phyloP scores from a whole-genome alignment of 2,797 vertebrate genomes.

The Pseudopleuronectes americanus region DNA sequence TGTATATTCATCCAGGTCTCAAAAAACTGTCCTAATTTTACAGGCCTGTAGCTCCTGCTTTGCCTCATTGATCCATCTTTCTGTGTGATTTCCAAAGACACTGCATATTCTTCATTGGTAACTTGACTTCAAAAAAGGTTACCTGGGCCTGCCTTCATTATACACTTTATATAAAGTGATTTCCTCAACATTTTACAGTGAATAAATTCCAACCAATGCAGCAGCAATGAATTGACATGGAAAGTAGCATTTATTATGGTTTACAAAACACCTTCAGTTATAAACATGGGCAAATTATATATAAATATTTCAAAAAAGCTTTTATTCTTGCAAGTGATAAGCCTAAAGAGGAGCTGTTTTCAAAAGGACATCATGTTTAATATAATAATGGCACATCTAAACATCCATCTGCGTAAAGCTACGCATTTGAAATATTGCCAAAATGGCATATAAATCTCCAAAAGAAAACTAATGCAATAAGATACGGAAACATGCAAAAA shows the following conservation, averaged over 20 bases:
- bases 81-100: no score
- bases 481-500: slow-evolving; percentile 58
- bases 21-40: no score
- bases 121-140: no score
- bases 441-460: slow-evolving; percentile 33
- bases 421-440: slow-evolving; percentile 40
- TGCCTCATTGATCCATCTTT: no score
- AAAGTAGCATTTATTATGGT: slow-evolving; percentile 67
- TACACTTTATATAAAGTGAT: not conserved
- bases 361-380: slow-evolving; percentile 37
- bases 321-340: slow-evolving; percentile 46
- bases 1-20: not conserved
- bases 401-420: slow-evolving; percentile 47
- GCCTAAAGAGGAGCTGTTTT: slow-evolving; percentile 31
- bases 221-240: slow-evolving; percentile 23
- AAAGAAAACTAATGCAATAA: slow-evolving; percentile 33
- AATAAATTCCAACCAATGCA: not conserved
- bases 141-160: not conserved
- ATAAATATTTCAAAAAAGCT: slow-evolving; percentile 53
- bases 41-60: no score
- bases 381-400: slow-evolving; percentile 51
- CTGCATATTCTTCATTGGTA: no score
- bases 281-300: slow-evolving; percentile 63
- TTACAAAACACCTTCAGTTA: slow-evolving; percentile 55
- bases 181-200: not conserved